Evolutionary conservation across 2,113 vertebrate species (phyloP).

Genomic region (Ploceus nigricollis): DNA sequence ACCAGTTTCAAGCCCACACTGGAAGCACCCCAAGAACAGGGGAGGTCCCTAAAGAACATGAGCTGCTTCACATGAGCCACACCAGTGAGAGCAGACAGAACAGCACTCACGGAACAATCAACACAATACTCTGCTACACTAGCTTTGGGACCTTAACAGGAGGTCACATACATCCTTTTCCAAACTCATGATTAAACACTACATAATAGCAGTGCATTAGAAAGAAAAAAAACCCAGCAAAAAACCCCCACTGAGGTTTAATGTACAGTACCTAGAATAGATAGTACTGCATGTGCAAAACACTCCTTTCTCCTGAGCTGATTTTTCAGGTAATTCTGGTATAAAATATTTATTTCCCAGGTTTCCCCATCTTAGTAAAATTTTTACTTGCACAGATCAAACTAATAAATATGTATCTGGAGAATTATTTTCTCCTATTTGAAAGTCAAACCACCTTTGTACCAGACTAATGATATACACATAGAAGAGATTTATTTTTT

Average conservation of each 20-base stretch:
- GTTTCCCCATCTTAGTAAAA: not conserved
- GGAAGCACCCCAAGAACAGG: not conserved
- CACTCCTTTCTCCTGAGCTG: not conserved
- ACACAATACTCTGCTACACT: rapidly evolving
- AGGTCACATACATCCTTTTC: not conserved
- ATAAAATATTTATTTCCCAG: not conserved
- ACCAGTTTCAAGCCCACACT: not conserved
- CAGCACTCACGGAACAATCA: not conserved
- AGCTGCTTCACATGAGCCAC: not conserved
- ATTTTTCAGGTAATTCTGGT: not conserved
- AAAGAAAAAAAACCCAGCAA: not conserved
- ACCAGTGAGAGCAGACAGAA: not conserved
- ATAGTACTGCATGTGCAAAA: not conserved
- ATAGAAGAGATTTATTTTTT: not conserved
- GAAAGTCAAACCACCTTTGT: not conserved
- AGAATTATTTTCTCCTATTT: not conserved
- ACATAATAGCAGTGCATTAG: not conserved
- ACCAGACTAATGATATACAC: not conserved
- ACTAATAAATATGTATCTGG: not conserved
- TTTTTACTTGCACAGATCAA: not conserved
- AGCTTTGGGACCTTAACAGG: not conserved
- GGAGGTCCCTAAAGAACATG: not conserved
- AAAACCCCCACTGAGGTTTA: not conserved
- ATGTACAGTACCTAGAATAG: not conserved
- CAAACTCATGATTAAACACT: not conserved